Percentiles rank a stretch among this genome's conserved stretches.
phyloP scores from a whole-genome alignment of 2,888 invertebrate genomes.

The Papilio protenor region DNA sequence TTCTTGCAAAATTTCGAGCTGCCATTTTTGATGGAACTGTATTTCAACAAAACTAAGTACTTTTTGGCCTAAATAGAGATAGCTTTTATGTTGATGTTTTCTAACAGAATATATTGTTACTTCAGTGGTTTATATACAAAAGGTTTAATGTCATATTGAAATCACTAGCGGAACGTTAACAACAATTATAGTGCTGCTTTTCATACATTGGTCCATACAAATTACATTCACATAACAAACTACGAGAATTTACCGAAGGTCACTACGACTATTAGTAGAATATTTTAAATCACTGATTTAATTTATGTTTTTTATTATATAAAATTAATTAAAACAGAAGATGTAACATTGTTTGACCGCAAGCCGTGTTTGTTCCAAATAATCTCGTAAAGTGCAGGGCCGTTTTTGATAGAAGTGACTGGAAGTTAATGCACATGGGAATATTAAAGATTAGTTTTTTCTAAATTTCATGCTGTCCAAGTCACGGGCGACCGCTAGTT shows the following conservation, averaged over 20 bases:
- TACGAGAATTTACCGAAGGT: background rate
- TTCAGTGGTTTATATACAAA: constrained; percentile 21
- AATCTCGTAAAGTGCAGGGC: too few relatives aligned
- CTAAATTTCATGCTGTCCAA: too few relatives aligned
- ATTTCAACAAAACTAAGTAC: background rate
- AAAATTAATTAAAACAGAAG: too few relatives aligned
- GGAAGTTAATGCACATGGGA: too few relatives aligned
- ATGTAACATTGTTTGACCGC: too few relatives aligned
- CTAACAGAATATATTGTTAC: constrained; percentile 24
- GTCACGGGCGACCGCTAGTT: background rate
- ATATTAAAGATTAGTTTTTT: too few relatives aligned
- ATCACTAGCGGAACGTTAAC: constrained; percentile 1
- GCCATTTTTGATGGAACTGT: background rate
- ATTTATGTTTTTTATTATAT: too few relatives aligned
- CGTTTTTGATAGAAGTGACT: too few relatives aligned
- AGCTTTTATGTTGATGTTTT: constrained; percentile 13
- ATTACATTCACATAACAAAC: background rate
- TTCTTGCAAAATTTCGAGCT: background rate
- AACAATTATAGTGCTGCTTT: background rate
- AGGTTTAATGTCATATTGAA: constrained; percentile 20
- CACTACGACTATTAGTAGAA: background rate
- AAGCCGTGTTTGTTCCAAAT: too few relatives aligned
- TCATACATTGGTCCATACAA: background rate
- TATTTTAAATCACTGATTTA: background rate
- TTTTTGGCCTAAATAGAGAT: background rate